Evolutionary conservation across 2,888 invertebrate genomes (phyloP).

Genomic region (Panzeria rudis): DNA sequence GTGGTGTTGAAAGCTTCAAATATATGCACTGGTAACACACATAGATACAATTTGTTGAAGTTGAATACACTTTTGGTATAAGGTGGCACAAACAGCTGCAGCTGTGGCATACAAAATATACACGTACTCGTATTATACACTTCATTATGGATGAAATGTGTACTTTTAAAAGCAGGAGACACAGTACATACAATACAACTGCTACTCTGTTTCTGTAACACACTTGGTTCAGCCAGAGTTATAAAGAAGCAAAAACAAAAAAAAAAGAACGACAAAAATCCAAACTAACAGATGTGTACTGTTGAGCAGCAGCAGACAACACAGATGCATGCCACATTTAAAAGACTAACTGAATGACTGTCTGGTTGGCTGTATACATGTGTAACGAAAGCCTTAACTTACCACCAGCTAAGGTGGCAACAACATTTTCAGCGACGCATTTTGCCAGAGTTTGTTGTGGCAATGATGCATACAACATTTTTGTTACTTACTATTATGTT

Average conservation of each 20-base stretch:
- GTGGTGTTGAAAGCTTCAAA: constrained; percentile 62
- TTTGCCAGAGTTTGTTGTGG: constrained; percentile 10
- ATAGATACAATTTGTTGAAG: constrained; percentile 44
- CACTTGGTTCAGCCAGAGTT: constrained; percentile 24
- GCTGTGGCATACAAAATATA: constrained; percentile 20
- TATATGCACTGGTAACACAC: constrained; percentile 24
- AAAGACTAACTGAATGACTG: constrained; percentile 1
- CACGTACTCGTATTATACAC: background rate
- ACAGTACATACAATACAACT: constrained; percentile 11
- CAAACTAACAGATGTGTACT: constrained; percentile 66
- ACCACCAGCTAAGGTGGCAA: constrained; percentile 67
- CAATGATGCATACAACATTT: constrained; percentile 55
- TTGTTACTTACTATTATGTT: background rate
- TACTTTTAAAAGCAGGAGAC: constrained; percentile 8
- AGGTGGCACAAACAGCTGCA: constrained; percentile 64
- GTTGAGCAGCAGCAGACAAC: constrained; percentile 40
- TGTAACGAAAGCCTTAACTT: constrained; percentile 43
- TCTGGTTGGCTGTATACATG: background rate
- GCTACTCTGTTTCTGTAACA: background rate
- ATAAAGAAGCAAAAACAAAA: background rate
- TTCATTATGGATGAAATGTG: constrained; percentile 18
- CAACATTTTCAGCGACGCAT: constrained; percentile 27
- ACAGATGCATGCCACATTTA: constrained; percentile 65
- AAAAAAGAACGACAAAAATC: constrained; percentile 20
- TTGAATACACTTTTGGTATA: constrained; percentile 59